Conservation (phyloP, 2,113 vertebrate genomes). For the Psettodes erumei region DNA sequence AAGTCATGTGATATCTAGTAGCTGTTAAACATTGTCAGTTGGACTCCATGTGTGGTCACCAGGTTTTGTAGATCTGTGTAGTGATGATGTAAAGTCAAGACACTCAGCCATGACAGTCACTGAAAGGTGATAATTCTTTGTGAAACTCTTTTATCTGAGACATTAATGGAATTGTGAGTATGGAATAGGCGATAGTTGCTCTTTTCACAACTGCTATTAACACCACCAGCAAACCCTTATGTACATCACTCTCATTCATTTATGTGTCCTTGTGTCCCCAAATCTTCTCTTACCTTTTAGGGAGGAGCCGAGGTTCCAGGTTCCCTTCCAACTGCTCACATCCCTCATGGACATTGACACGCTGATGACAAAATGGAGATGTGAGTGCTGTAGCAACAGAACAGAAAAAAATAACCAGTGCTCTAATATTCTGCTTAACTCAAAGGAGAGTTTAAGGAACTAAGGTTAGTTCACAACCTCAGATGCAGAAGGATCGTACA, state of each 20-base stretch:
- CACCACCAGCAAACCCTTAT: not conserved
- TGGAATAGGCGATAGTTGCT: slow-evolving; percentile 4
- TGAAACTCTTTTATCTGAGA: slow-evolving; percentile 3
- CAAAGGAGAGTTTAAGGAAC: not conserved
- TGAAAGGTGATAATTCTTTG: slow-evolving; percentile 38
- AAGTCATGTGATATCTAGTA: not conserved
- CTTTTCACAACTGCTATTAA: slow-evolving; percentile 12
- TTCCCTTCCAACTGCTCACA: slow-evolving; percentile 95
- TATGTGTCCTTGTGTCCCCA: not conserved
- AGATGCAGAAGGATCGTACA: not conserved
- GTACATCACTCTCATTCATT: not conserved
- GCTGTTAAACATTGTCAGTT: not conserved
- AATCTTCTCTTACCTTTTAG: slow-evolving; percentile 72
- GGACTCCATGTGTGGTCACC: not conserved
- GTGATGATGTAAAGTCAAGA: slow-evolving; percentile 13
- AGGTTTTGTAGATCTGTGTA: not conserved
- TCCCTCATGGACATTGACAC: slow-evolving; percentile 94
- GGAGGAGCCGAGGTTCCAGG: slow-evolving; percentile 96
- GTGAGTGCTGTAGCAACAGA: slow-evolving; percentile 79
- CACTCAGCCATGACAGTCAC: slow-evolving; percentile 7
- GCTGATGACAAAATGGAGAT: slow-evolving; percentile 98
- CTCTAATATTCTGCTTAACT: not conserved
- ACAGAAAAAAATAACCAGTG: not conserved
- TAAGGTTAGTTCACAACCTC: slow-evolving; percentile 28
- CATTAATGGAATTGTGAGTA: not conserved